A percentile compares a stretch with the other conserved stretches of the same genome.
phyloP scores from a whole-genome alignment of 2,888 invertebrate species.

The Silvanus unidentatus region DNA sequence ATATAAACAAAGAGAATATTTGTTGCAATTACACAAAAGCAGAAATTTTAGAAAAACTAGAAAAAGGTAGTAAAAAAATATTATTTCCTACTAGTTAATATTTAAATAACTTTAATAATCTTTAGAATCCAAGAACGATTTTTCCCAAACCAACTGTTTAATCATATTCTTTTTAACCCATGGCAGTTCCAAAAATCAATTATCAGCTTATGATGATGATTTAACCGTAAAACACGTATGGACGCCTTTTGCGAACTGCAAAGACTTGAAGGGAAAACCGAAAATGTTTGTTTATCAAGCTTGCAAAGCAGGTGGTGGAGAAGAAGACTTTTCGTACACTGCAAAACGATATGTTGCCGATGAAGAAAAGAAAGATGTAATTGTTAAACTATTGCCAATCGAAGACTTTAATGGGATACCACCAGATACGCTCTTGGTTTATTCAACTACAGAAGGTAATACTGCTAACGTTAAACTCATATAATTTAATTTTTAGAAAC shows the following conservation, averaged over 20 bases:
- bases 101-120: slow-evolving; percentile 5
- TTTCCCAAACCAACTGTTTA: slow-evolving; percentile 29
- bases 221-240: slow-evolving; percentile 29
- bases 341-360: neutral
- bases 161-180: slow-evolving; percentile 38
- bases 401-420: slow-evolving; percentile 10
- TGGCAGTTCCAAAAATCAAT: slow-evolving; percentile 28
- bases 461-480: neutral
- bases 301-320: slow-evolving; percentile 40
- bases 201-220: slow-evolving; percentile 22
- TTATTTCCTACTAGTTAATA: neutral
- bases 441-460: slow-evolving; percentile 32
- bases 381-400: slow-evolving; percentile 11
- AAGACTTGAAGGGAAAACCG: slow-evolving; percentile 31
- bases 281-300: slow-evolving; percentile 42
- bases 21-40: slow-evolving; percentile 24
- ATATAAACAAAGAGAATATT: slow-evolving; percentile 29
- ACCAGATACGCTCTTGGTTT: slow-evolving; percentile 29
- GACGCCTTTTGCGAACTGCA: slow-evolving; percentile 25
- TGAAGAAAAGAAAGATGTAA: neutral
- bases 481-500: neutral
- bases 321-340: neutral
- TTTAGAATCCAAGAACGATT: slow-evolving; percentile 25
- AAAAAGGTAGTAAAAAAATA: slow-evolving; percentile 21
- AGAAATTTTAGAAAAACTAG: slow-evolving; percentile 24